These are phyloP conservation scores for Onychomys leucogaster DNA, from an alignment of 2,797 vertebrate genomes.

Conservation along the genomic window DNA sequence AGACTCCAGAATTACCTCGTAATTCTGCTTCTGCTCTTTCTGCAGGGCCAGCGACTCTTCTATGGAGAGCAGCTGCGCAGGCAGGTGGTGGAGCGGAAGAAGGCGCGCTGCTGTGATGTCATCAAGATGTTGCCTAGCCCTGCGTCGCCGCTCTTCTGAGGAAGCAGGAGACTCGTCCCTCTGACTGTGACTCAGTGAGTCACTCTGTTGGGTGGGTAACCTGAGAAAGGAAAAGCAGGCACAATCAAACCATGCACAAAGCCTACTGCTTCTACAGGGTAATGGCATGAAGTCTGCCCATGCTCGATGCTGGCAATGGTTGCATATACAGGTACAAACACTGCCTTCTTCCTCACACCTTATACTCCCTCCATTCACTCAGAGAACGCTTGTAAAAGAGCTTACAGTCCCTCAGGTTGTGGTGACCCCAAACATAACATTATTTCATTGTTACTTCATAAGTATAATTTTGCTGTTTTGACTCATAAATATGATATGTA, in stretches of 20 bases:
- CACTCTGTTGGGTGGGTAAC: slow-evolving; percentile 83
- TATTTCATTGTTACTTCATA: neutral
- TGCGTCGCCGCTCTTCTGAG: slow-evolving; percentile 87
- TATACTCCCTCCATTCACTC: neutral
- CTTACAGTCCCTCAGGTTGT: neutral
- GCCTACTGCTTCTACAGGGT: rapidly evolving
- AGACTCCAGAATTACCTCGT: slow-evolving; percentile 89
- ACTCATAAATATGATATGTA: neutral
- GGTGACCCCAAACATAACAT: neutral
- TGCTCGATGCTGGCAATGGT: neutral
- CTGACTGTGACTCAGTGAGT: slow-evolving; percentile 79
- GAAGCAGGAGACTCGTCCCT: slow-evolving; percentile 85
- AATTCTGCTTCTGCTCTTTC: slow-evolving; percentile 91
- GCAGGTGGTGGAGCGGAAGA: slow-evolving; percentile 92
- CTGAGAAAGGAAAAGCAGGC: slow-evolving; percentile 81
- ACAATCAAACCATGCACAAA: neutral
- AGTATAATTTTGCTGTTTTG: neutral
- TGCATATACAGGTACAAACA: rapidly evolving
- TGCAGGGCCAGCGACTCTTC: slow-evolving; percentile 93
- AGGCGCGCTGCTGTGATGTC: slow-evolving; percentile 94
- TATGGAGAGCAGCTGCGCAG: slow-evolving; percentile 91
- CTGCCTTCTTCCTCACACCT: neutral
- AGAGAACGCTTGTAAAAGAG: neutral
- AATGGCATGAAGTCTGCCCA: neutral
- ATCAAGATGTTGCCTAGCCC: slow-evolving; percentile 94